Evolutionary conservation across 2,113 vertebrate species (phyloP).

Genomic region (Diphyllodes magnificus): DNA sequence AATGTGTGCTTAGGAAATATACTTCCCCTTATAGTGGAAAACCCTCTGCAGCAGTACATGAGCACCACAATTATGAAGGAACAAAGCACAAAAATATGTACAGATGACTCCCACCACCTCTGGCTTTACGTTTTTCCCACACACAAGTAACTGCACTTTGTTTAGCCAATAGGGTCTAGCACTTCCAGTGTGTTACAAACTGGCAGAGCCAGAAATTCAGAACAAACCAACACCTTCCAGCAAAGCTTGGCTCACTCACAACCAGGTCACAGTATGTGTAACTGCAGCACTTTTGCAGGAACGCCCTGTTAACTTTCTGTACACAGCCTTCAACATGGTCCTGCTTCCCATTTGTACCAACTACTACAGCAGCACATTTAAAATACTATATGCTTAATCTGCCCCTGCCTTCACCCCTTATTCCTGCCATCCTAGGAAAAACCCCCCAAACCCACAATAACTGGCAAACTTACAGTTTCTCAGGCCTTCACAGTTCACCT

Average conservation of each 20-base stretch:
- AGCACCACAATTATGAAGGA: background rate
- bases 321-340: background rate
- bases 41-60: background rate
- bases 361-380: background rate
- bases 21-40: background rate
- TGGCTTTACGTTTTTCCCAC: background rate
- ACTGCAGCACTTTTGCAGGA: background rate
- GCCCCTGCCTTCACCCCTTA: background rate
- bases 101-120: background rate
- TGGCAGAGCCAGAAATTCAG: background rate
- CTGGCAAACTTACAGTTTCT: background rate
- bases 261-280: background rate
- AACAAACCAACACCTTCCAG: background rate
- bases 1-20: background rate
- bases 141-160: background rate
- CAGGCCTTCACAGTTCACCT: background rate
- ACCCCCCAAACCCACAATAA: accelerated
- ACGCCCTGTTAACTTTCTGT: background rate
- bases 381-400: background rate
- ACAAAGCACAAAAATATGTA: background rate
- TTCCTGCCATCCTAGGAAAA: background rate
- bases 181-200: background rate
- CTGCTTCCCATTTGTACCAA: background rate
- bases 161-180: background rate
- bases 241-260: background rate